Evolutionary conservation across 2,113 vertebrate genomes (phyloP).

Genomic region (Psittacula cyanocephala): DNA sequence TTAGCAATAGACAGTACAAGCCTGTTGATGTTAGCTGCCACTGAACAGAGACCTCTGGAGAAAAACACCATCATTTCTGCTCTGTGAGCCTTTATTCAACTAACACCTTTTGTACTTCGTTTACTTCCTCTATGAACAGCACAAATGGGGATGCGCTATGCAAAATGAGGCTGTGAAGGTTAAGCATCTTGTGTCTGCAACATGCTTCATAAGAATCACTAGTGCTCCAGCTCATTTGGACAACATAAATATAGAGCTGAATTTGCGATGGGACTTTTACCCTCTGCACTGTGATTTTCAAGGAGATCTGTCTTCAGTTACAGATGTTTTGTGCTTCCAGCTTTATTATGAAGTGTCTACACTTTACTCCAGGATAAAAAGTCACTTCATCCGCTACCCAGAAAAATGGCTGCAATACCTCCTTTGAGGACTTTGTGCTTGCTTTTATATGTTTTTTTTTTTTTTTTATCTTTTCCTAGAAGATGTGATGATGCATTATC

Average conservation of each 20-base stretch:
- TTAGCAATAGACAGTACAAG: not conserved
- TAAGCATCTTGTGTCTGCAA: not conserved
- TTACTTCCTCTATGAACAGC: not conserved
- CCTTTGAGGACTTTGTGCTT: not conserved
- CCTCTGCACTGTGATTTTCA: not conserved
- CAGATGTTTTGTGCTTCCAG: not conserved
- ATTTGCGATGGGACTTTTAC: not conserved
- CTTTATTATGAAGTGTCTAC: not conserved
- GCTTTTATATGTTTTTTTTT: not conserved
- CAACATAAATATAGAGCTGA: not conserved
- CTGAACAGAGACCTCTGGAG: not conserved
- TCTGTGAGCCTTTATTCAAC: not conserved
- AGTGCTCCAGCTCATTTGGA: not conserved
- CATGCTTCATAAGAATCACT: not conserved
- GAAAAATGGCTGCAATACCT: not conserved
- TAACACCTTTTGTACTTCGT: not conserved
- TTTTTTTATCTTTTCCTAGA: not conserved
- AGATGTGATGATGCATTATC: not conserved
- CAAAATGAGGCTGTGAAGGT: accelerated
- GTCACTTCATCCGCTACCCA: not conserved
- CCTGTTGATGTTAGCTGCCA: not conserved
- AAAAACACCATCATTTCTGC: not conserved
- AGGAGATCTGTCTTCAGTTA: not conserved
- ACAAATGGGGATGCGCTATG: not conserved
- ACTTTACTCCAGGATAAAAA: not conserved